These are phyloP conservation scores for Aphelenchoides besseyi DNA, from an alignment of 1,140 invertebrate species.

Conservation along the genomic window DNA sequence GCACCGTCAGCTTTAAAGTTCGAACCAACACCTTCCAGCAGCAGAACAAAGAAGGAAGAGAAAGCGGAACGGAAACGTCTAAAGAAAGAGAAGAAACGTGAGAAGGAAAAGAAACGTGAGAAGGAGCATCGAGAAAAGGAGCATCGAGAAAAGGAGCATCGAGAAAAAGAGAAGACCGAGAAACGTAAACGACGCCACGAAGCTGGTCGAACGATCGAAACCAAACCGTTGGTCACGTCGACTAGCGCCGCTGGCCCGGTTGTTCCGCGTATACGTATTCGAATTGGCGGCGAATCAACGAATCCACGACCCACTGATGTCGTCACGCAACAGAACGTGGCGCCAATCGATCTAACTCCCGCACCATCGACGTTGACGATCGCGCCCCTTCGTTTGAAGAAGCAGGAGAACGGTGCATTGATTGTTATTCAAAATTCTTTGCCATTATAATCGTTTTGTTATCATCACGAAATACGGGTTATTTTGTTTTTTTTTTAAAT, in stretches of 20 bases:
- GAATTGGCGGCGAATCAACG: neutral
- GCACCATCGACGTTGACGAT: neutral
- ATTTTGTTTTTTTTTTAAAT: neutral
- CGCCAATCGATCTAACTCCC: neutral
- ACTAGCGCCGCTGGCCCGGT: neutral
- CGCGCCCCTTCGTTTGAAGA: neutral
- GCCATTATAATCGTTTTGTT: neutral
- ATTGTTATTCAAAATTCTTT: neutral
- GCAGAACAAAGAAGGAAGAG: no score
- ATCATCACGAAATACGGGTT: neutral
- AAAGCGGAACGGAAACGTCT: constrained; percentile 12
- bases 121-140: constrained; percentile 3
- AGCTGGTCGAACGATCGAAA: neutral
- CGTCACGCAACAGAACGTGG: neutral
- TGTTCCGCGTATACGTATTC: neutral
- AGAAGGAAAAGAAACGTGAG: constrained; percentile 2
- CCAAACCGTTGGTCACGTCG: neutral
- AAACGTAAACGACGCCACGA: neutral
- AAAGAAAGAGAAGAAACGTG: constrained; percentile 2
- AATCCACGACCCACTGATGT: neutral
- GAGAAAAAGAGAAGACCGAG: constrained; percentile 3
- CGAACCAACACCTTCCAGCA: no score
- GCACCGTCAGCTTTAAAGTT: no score
- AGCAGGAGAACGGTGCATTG: neutral
- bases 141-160: neutral